Percentiles rank a stretch among this genome's conserved stretches.
Conservation (phyloP, 2,113 vertebrate genomes). For the Myotis lucifugus region DNA sequence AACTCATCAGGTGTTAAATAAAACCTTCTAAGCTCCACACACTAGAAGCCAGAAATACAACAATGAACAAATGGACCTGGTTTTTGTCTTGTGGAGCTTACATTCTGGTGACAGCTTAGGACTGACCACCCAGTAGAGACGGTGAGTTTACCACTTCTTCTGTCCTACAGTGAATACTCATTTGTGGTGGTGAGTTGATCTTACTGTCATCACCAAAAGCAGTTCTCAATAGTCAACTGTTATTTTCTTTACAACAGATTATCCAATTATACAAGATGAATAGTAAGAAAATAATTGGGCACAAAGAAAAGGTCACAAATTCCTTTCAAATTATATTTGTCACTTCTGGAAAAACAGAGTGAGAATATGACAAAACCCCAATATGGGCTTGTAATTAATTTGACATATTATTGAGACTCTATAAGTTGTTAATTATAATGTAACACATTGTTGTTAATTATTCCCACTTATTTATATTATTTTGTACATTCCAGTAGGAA, state of each 20-base stretch:
- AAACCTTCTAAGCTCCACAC: background rate
- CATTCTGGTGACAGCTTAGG: background rate
- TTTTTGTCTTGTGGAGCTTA: background rate
- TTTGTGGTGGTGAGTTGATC: background rate
- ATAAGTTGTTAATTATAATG: conserved; percentile 55
- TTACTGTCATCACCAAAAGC: background rate
- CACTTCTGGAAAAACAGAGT: background rate
- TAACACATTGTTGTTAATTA: background rate
- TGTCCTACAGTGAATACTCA: background rate
- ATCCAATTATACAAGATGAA: background rate
- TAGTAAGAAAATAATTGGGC: conserved; percentile 2
- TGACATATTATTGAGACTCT: background rate
- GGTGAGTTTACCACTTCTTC: background rate
- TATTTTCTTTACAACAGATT: background rate
- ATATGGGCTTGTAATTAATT: background rate
- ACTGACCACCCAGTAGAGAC: background rate
- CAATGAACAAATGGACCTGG: background rate
- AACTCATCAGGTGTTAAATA: background rate
- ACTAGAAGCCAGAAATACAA: background rate
- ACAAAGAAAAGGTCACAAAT: background rate
- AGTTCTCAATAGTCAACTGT: background rate
- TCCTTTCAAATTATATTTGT: background rate
- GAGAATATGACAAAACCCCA: background rate
- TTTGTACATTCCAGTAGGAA: conserved; percentile 4
- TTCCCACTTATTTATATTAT: background rate